Base-by-base conservation (phyloP, 2,797 vertebrate genomes). In the Mycteria americana region DNA sequence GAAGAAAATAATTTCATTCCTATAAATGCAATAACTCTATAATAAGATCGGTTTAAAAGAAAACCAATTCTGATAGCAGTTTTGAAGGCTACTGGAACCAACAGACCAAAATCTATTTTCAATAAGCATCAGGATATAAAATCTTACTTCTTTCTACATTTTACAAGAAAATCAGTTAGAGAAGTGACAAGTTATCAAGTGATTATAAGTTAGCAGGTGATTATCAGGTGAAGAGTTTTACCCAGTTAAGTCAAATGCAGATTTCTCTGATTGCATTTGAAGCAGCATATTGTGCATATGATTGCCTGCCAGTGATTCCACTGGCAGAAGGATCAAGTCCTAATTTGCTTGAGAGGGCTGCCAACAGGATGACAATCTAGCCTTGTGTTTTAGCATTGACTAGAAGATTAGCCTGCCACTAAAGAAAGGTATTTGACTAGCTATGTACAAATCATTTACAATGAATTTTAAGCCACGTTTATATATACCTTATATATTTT, bases 231-330 rank as follows among this genome's bases (percentile, higher is more conserved):
- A 77, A 85, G 57, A 84, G 89, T 68, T 94, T 67, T 68, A 90
- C 53, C 59, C 77, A 88, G 74, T 69, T 74, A 90, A 81, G 75
- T 82, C 46, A 86, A 75, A 86, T 9, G 73, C 60, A 59, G 39
- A n/a, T 92, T 72, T 68, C 72, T 80, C 64, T 91, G 86, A 92
- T 82, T 85, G 62, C 86, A 68, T 83, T 85, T 89, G 84, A 86
- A 94, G 72, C 45, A 85, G 80, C 37, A 89, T 77, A 95, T 95
- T 96, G 93, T 77, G 76, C 67, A 90, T 85, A 85, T 79, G 92
- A 93, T 86, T 86, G 89, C 78, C 81, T 94, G 95, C 88, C 79
- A 88, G 60, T 46, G 63, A 90, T 90, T 95, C 83, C 77, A 53
- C 78, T 74, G 93, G 84, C 83, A 95, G 90, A 90, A 92, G 74